Conservation (phyloP, 1,140 invertebrate genomes). For the Pseudomyrmex cubaensis region DNA sequence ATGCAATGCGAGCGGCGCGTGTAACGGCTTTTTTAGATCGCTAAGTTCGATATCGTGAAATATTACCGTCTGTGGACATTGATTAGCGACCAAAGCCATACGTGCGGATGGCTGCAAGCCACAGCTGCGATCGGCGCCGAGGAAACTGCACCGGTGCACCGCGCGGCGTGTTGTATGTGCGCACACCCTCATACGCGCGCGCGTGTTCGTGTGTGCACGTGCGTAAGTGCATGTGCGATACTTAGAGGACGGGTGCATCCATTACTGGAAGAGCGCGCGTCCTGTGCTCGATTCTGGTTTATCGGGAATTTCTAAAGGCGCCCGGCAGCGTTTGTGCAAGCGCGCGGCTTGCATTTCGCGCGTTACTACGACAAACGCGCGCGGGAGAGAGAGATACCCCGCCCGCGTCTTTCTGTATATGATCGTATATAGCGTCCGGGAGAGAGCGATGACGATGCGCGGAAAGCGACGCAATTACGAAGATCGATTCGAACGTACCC, state of each 20-base stretch:
- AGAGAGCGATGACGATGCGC: background rate
- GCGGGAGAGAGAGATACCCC: background rate
- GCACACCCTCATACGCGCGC: background rate
- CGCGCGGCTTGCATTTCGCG: constrained; percentile 37
- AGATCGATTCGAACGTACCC: constrained; percentile 32
- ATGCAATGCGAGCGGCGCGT: background rate
- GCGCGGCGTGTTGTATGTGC: constrained; percentile 9
- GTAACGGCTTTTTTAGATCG: constrained; percentile 37
- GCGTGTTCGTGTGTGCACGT: constrained; percentile 14
- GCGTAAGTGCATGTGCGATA: constrained; percentile 32
- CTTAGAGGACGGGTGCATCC: constrained; percentile 54
- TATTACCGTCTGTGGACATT: constrained; percentile 61
- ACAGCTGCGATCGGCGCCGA: constrained; percentile 58
- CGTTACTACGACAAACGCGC: background rate
- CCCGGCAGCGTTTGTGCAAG: constrained; percentile 1
- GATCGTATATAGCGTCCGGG: background rate
- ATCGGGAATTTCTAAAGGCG: constrained; percentile 69
- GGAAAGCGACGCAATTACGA: constrained; percentile 35
- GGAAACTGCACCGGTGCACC: constrained; percentile 48
- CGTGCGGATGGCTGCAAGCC: constrained; percentile 36
- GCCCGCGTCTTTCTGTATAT: background rate
- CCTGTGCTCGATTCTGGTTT: constrained; percentile 64
- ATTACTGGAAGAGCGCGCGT: constrained; percentile 57
- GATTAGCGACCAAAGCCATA: constrained; percentile 63
- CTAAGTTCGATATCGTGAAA: constrained; percentile 69